Evolutionary conservation across 92 coral and sea anemone genomes (phyloP).

Genomic region (Meandrina meandrites): DNA sequence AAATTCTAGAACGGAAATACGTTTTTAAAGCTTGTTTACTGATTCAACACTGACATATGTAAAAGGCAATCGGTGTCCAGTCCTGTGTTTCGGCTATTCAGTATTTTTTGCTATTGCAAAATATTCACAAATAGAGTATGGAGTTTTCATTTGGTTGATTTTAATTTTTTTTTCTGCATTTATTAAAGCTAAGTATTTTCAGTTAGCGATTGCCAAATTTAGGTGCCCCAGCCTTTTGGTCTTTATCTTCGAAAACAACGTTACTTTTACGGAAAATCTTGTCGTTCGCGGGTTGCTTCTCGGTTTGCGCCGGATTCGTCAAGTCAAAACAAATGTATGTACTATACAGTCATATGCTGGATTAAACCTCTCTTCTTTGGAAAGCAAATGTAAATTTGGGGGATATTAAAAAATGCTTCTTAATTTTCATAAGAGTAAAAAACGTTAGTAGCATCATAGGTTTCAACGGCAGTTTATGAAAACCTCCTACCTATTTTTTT

Average conservation of each 20-base stretch:
- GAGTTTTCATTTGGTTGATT: background rate
- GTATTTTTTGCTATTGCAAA: background rate
- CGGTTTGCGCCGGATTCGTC: no score
- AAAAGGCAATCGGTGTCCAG: background rate
- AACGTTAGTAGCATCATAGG: background rate
- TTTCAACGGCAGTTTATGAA: background rate
- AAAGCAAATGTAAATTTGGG: background rate
- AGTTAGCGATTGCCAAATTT: background rate
- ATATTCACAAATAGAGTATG: background rate
- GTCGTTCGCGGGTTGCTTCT: background rate
- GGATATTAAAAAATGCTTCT: background rate
- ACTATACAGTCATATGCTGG: background rate
- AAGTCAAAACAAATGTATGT: background rate
- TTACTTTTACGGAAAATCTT: background rate
- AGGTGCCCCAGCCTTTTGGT: background rate
- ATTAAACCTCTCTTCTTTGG: background rate
- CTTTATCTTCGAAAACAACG: background rate
- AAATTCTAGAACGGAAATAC: conserved; percentile 6
- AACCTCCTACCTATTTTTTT: background rate
- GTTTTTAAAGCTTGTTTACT: conserved; percentile 17
- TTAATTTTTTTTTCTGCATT: background rate
- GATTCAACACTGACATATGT: background rate
- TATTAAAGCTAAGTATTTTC: background rate
- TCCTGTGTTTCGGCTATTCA: background rate
- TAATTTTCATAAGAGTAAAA: background rate